A percentile compares a stretch with the other conserved stretches of the same genome.
These are phyloP conservation scores for Ficedula albicollis DNA, from an alignment of 2,797 vertebrate genomes.

Conservation along the genomic window DNA sequence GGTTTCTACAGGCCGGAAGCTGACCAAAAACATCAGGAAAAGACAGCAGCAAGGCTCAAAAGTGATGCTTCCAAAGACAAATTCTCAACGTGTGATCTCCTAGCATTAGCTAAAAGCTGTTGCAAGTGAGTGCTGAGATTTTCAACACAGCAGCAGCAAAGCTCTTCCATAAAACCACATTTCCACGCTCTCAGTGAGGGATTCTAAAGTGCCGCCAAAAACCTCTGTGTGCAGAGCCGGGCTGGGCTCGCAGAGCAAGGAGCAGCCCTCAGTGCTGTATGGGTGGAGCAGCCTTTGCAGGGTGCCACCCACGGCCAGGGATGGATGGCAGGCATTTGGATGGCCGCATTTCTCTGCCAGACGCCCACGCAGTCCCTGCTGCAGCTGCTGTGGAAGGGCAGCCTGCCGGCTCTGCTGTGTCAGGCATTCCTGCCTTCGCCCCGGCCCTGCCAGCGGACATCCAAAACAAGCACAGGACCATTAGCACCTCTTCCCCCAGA, in stretches of 20 bases:
- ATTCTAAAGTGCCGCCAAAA: fast-evolving
- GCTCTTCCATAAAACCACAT: background rate
- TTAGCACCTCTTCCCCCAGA: background rate
- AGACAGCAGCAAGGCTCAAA: background rate
- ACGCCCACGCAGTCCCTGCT: background rate
- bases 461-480: background rate
- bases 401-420: background rate
- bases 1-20: background rate
- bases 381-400: background rate
- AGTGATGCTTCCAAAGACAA: background rate
- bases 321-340: background rate
- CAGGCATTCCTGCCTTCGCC: slow-evolving; percentile 5
- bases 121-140: background rate
- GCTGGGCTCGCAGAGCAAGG: background rate
- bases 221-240: fast-evolving
- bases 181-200: fast-evolving
- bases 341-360: background rate
- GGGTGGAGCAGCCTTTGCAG: background rate
- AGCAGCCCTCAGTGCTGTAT: background rate
- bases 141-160: fast-evolving
- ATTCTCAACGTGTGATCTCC: background rate
- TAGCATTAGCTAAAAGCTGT: background rate
- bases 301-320: slow-evolving; percentile 37
- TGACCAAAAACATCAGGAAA: background rate
- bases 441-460: fast-evolving